These are phyloP conservation scores for Acromyrmex heyeri DNA, from an alignment of 1,140 invertebrate genomes.

Conservation along the genomic window DNA sequence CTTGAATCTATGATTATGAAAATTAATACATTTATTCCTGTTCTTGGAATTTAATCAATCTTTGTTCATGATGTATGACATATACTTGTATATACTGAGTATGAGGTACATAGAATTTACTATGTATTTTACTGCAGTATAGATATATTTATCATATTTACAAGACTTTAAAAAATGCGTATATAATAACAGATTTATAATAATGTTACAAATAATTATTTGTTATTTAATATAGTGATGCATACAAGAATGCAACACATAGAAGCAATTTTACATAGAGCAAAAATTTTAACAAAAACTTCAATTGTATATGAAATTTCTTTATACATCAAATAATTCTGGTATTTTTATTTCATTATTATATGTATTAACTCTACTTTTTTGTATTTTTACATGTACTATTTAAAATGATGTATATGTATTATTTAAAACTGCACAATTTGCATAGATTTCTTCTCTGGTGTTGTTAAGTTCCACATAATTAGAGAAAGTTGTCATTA, in stretches of 20 bases:
- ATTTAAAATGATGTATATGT: not conserved
- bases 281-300: slow-evolving; percentile 4
- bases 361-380: not conserved
- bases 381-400: slow-evolving; percentile 13
- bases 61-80: slow-evolving; percentile 2
- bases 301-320: not conserved
- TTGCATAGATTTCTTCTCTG: slow-evolving; percentile 17
- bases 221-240: not conserved
- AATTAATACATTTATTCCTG: slow-evolving; percentile 19
- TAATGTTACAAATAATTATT: slow-evolving; percentile 22
- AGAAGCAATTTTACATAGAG: slow-evolving; percentile 1
- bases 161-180: slow-evolving; percentile 28
- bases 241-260: slow-evolving; percentile 8
- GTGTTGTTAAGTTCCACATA: not conserved
- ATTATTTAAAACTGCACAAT: slow-evolving; percentile 41
- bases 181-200: slow-evolving; percentile 29
- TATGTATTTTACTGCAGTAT: slow-evolving; percentile 56
- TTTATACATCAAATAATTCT: slow-evolving; percentile 22
- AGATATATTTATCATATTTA: slow-evolving; percentile 63
- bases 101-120: slow-evolving; percentile 28
- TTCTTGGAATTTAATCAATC: slow-evolving; percentile 24
- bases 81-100: slow-evolving; percentile 24
- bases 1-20: slow-evolving; percentile 1
- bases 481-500: slow-evolving; percentile 36
- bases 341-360: not conserved